Evolutionary conservation across 1,140 invertebrate species (phyloP).

Genomic region (Halesus radiatus): DNA sequence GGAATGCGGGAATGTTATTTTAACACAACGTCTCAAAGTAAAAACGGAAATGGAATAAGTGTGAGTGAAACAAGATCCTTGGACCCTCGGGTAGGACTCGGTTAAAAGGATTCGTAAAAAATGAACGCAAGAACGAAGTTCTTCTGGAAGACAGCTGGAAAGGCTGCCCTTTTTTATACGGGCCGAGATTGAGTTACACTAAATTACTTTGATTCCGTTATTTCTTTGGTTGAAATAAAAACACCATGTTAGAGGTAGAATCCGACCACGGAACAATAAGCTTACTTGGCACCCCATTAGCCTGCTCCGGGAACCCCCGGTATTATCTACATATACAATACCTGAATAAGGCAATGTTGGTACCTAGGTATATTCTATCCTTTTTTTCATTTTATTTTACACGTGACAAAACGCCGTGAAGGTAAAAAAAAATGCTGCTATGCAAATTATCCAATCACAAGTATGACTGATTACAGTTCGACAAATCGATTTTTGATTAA

Average conservation of each 20-base stretch:
- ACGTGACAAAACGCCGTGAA: no score
- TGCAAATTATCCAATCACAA: no score
- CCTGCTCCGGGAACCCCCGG: no score
- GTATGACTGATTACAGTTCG: no score
- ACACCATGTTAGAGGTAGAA: slow-evolving; percentile 11
- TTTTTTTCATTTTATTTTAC: no score
- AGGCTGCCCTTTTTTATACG: slow-evolving; percentile 24
- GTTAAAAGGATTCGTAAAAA: slow-evolving; percentile 55
- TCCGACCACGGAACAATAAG: slow-evolving; percentile 28
- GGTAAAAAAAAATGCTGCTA: no score
- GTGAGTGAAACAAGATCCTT: slow-evolving; percentile 52
- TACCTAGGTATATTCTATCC: no score
- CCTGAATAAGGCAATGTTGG: no score
- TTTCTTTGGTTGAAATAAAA: slow-evolving; percentile 18
- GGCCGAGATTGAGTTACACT: slow-evolving; percentile 35
- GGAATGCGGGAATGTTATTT: background rate
- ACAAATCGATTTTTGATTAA: no score
- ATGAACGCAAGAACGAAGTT: slow-evolving; percentile 37
- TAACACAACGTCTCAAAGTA: slow-evolving; percentile 23
- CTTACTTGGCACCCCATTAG: slow-evolving; percentile 6
- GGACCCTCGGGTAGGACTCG: slow-evolving; percentile 10
- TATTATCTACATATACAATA: no score
- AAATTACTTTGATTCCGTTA: slow-evolving; percentile 41
- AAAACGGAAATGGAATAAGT: slow-evolving; percentile 47
- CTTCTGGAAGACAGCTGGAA: slow-evolving; percentile 24